Evolutionary conservation across 2,797 vertebrate genomes (phyloP), one percentile per base, ranked within the genome.

Genomic region (Lacerta viridis): DNA sequence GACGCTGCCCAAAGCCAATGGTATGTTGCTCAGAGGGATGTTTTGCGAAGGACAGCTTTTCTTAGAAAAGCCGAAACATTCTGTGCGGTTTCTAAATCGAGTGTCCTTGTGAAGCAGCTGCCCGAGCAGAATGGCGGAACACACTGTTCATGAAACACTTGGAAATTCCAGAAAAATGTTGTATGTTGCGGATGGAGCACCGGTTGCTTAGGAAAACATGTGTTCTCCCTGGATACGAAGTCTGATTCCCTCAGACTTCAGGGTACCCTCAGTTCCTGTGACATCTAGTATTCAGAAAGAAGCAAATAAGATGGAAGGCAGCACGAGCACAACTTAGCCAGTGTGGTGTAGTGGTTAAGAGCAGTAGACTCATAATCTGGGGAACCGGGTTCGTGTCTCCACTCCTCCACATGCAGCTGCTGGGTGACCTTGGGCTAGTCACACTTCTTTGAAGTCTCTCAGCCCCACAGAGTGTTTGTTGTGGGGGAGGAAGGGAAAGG

Each of bases 11-110:
- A 99, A 99, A 97, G 99, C 13, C 11, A 55, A 98, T 87, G 98
- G 99, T 29, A 98, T 99, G 93, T 64, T 99, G 91, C 98, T 98
- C 0, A 99, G 99, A 94, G 98, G 98, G 98, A 99, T 74, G 98
- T 98, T 90, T 97, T 99, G 80, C 98, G 99, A 92, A 97, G 98
- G 96, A 98, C 99, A 94, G 98, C 98, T 33, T 99, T 99, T 93
- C 98, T 99, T 83, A 97, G 98, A 93, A 99, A 99, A 96, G 99
- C 99, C 96, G 99, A 99, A 97, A 99, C 98, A 2, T 97, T 99
- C 5, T 97, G 93, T 33, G 98, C 98, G 90, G 97, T 97, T 80
- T 99, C 99, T 96, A 99, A 99, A 99, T 99, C 98, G 87, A 94
- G 95, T 89, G 98, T 98, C 27, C 20, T 18, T 18, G 98, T 99